Conservation (phyloP, 1,140 invertebrate species). For the Cherax destructor region DNA sequence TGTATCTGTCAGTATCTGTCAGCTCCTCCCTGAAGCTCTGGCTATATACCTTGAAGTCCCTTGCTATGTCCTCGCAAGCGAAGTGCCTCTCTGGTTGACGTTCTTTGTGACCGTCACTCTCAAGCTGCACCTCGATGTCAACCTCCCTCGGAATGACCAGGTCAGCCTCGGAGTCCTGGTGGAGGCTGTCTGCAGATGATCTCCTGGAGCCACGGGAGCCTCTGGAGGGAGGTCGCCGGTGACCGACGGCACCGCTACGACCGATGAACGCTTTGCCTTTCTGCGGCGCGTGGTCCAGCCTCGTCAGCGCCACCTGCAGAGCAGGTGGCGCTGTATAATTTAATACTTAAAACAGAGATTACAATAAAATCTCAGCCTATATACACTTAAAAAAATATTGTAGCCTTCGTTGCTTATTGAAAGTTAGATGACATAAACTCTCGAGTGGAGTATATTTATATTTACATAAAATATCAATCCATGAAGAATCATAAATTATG, state of each 20-base stretch:
- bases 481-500: too few species aligned
- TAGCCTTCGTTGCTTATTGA: too few species aligned
- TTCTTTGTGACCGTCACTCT: neutral
- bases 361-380: too few species aligned
- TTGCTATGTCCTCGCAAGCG: neutral
- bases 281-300: constrained; percentile 67
- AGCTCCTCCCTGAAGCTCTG: constrained; percentile 32
- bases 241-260: constrained; percentile 63
- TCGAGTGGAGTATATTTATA: too few species aligned
- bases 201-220: constrained; percentile 27
- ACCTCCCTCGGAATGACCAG: constrained; percentile 34
- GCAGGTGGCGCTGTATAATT: too few species aligned
- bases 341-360: too few species aligned
- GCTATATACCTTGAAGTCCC: neutral
- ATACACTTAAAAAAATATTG: too few species aligned
- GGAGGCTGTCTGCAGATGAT: constrained; percentile 59
- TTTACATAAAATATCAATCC: too few species aligned
- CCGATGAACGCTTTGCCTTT: constrained; percentile 52
- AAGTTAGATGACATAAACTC: too few species aligned
- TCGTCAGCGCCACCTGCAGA: constrained; percentile 56
- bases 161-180: constrained; percentile 12
- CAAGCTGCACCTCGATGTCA: constrained; percentile 62
- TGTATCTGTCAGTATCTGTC: too few species aligned
- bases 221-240: constrained; percentile 55
- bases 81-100: neutral